Evolutionary conservation across 2,113 vertebrate species (phyloP), one percentile per base, ranked within the genome.

Genomic region (Cettia cetti): DNA sequence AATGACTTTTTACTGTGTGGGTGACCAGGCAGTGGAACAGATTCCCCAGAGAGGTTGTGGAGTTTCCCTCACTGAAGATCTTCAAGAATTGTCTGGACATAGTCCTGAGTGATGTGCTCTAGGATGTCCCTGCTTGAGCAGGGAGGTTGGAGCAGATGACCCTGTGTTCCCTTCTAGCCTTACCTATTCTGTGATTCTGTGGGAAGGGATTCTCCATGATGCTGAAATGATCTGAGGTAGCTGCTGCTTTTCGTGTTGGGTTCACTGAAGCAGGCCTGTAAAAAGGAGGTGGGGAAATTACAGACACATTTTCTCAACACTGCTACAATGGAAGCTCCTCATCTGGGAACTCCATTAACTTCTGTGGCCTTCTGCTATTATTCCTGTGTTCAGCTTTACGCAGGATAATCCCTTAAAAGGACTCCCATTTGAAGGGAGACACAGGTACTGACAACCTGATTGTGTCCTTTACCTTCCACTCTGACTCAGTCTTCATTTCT

Each of bases 321-420:
- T 77, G 27, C 24, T 80, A 7, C n/a, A 70, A 47, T 61, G 39
- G 37, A 71, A 92, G 33, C 9, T 82, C 10, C 24, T 95, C 86
- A 64, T 44, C 39, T 93, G 59, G 39, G 68, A 92, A n/a, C 14
- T 86, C 42, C 35, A 59, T 69, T 83, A 88, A 59, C 37, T 89
- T 89, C 53, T 56, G 23, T 66, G 50, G 52, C 40, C 63, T 89
- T 60, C 59, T 53, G 30, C n/a, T 77, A 22, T 77, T 93, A 63
- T 74, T 74, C 33, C n/a, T 30, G 40, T 47, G 15, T 21, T 66
- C 14, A 47, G 35, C 11, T 93, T 90, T 66, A 54, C 24, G 53
- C 8, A 50, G 0, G 1, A 74, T 61, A 77, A 50, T 66, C 42
- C 37, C 52, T 15, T 40, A 54, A 72, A 72, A 61, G 23, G 12